phyloP scores from a whole-genome alignment of 2,797 vertebrate species.

The Threskiornis aethiopicus region DNA sequence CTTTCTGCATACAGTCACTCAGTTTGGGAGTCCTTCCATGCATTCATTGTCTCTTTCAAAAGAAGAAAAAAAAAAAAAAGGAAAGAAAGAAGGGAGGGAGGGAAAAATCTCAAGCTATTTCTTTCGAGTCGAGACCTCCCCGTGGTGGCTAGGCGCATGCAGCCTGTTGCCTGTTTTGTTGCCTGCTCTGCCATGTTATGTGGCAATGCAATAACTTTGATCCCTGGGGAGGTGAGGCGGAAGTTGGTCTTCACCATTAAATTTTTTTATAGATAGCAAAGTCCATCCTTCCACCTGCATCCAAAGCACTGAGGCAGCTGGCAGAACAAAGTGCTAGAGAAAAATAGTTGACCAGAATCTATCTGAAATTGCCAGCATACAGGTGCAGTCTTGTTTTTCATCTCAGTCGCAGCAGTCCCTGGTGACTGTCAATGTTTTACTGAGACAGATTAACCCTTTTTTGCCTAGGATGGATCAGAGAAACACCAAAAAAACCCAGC shows the following conservation, averaged over 20 bases:
- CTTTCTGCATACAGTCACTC: neutral
- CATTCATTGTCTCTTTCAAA: neutral
- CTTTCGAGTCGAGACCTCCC: neutral
- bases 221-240: slow-evolving; percentile 78
- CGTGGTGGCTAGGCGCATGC: neutral
- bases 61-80: neutral
- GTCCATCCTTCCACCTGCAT: slow-evolving; percentile 84
- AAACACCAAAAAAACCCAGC: fast-evolving
- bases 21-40: neutral
- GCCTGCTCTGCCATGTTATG: slow-evolving; percentile 41
- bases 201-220: slow-evolving; percentile 74
- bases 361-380: slow-evolving; percentile 76
- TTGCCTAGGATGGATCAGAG: neutral
- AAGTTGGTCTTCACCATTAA: slow-evolving; percentile 80
- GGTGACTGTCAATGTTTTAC: slow-evolving; percentile 79
- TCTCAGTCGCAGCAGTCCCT: slow-evolving; percentile 65
- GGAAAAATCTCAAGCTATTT: neutral
- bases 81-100: neutral
- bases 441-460: slow-evolving; percentile 73
- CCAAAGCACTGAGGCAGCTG: slow-evolving; percentile 81
- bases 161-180: neutral
- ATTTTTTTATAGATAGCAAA: slow-evolving; percentile 85
- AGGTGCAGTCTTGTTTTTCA: slow-evolving; percentile 85
- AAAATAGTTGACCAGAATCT: slow-evolving; percentile 78
- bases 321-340: slow-evolving; percentile 79